phyloP scores from a whole-genome alignment of 2,888 invertebrate genomes.

The Alcis repandata region DNA sequence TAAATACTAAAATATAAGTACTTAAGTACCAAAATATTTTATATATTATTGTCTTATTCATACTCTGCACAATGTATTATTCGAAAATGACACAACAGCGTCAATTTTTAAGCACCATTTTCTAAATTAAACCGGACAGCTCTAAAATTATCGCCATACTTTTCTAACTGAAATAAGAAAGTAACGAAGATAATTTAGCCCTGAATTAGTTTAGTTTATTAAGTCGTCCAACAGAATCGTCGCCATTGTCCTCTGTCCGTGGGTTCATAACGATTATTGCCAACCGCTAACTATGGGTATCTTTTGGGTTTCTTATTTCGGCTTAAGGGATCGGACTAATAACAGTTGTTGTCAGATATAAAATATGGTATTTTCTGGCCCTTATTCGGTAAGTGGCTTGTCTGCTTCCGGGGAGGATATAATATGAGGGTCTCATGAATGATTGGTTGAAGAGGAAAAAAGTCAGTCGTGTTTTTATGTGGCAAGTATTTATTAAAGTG shows the following conservation, averaged over 20 bases:
- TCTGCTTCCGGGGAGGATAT: background rate
- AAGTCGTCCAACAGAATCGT: background rate
- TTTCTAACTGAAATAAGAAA: background rate
- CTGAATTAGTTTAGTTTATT: background rate
- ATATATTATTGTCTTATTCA: no score
- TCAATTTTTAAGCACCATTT: no score
- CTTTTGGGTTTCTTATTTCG: slow-evolving; percentile 12
- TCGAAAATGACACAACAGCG: no score
- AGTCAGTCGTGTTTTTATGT: no score
- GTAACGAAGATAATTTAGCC: background rate
- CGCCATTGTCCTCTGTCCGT: slow-evolving; percentile 2
- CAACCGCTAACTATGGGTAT: background rate
- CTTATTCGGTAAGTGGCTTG: background rate
- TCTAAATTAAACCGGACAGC: no score
- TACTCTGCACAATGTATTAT: no score
- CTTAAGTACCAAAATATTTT: no score
- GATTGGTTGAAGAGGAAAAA: background rate
- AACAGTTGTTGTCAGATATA: slow-evolving; percentile 9
- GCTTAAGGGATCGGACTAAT: slow-evolving; percentile 14
- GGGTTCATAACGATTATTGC: slow-evolving; percentile 16
- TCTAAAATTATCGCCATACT: background rate
- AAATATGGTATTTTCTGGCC: slow-evolving; percentile 9
- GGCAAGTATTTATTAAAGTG: no score
- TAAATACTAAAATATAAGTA: no score
- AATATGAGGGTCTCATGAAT: background rate